Evolutionary conservation across 2,113 vertebrate species (phyloP).

Genomic region (Empidonax alnorum): DNA sequence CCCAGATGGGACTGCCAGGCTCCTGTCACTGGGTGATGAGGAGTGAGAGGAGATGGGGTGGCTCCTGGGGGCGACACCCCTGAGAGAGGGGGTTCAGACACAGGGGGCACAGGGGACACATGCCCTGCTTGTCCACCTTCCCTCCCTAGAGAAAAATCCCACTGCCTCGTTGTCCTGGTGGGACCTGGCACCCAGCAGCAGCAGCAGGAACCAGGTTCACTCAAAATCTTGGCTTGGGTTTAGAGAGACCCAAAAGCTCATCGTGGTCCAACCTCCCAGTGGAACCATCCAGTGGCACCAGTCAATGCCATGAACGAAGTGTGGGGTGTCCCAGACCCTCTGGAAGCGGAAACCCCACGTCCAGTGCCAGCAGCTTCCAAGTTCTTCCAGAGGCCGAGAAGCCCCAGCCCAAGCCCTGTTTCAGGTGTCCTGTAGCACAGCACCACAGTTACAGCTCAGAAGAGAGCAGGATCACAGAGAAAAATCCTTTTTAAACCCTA

Average conservation of each 20-base stretch:
- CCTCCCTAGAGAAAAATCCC: neutral
- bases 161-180: neutral
- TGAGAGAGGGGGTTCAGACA: fast-evolving
- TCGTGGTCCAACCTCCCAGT: neutral
- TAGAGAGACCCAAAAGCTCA: neutral
- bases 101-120: neutral
- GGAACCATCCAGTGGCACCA: neutral
- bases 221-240: neutral
- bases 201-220: neutral
- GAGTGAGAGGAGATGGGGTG: fast-evolving
- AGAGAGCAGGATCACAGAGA: fast-evolving
- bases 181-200: neutral
- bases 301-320: fast-evolving
- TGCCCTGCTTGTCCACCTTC: fast-evolving
- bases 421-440: fast-evolving
- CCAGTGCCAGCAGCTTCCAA: neutral
- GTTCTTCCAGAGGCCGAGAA: neutral
- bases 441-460: neutral
- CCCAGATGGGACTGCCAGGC: neutral
- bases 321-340: neutral
- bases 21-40: fast-evolving
- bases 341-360: fast-evolving
- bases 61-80: fast-evolving
- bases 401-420: fast-evolving
- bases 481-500: neutral